Evolutionary conservation across 2,797 vertebrate species (phyloP).

Genomic region (Leptodactylus fallax): DNA sequence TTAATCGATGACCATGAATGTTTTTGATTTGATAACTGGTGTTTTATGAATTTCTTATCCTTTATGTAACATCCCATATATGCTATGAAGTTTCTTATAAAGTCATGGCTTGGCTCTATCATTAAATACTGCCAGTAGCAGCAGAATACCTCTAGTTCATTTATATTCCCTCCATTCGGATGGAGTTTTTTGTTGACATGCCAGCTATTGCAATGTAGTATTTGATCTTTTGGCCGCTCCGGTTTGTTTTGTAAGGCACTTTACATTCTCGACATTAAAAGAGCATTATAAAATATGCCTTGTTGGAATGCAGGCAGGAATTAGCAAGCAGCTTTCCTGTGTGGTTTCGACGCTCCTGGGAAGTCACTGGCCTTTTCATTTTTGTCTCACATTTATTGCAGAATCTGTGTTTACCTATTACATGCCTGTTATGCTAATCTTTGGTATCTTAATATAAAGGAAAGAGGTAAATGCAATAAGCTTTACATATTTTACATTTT

Average conservation of each 20-base stretch:
- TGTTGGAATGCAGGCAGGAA: slow-evolving; percentile 8
- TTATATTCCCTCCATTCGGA: slow-evolving; percentile 2
- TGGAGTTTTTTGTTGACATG: neutral
- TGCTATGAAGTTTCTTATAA: neutral
- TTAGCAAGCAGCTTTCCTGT: slow-evolving; percentile 10
- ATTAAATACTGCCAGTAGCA: slow-evolving; percentile 14
- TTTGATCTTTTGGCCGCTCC: neutral
- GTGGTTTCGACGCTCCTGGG: neutral
- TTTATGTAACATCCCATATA: neutral
- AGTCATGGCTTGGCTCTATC: neutral
- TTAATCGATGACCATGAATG: neutral
- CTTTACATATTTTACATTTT: neutral
- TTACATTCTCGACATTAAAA: slow-evolving; percentile 19
- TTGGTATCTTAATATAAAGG: neutral
- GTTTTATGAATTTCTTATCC: neutral
- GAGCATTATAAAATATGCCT: neutral
- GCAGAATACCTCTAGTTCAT: neutral
- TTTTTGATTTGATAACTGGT: neutral
- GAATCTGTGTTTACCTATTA: slow-evolving; percentile 12
- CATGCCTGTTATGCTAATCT: neutral
- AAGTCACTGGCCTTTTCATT: neutral
- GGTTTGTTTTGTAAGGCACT: slow-evolving; percentile 4
- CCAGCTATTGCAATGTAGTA: neutral
- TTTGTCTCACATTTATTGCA: slow-evolving; percentile 4
- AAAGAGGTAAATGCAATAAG: neutral